Base-by-base conservation (phyloP, 1,140 invertebrate genomes). In the Sminthurinus signatus region DNA sequence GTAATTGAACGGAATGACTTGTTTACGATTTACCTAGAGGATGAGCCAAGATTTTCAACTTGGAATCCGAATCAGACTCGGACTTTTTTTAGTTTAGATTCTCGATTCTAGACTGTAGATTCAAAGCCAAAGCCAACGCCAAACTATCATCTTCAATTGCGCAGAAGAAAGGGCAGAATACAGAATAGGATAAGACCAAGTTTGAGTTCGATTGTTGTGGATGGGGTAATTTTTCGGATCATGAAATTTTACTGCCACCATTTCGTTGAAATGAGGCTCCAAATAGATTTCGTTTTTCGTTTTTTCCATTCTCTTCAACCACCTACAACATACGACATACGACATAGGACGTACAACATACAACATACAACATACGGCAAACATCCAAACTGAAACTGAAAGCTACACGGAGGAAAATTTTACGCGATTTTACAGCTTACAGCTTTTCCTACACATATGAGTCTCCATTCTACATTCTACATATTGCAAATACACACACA, bases 181-280 rank as follows among this genome's bases (percentile, higher is more conserved):
- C 10, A 19, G n/a, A n/a, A 19, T 14, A 23, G 50, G 50, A 28
- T 28, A 29, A 52, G 25, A 8, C 14, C 50, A 52, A 10, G 19
- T 2, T 5, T 10, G 25, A 5, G 25, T 52, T 52, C 14, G 28
- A 52, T 29, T 52, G n/a, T n/a, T n/a, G 50, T 52, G 50, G 54
- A 56, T 56, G 54, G 54, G n/a, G 54, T 42, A 56, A 56, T 56
- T 56, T 56, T 56, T 56, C 54, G 54, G 54, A 56, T 31, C 29
- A 56, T 56, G 54, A 56, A 56, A 56, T 56, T 56, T 56, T 56
- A 56, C 54, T 56, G 27, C 54, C 36, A 12, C 54, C 54, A 56
- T 56, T 39, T 23, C 54, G 10, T 32, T 42, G n/a, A 56, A 56
- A 56, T 56, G 54, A 56, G 29, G 31, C 54, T 56, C 32, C 54